Percentiles rank a stretch among this genome's conserved stretches.
These are phyloP conservation scores for Eurytoma adleriae DNA, from an alignment of 2,888 invertebrate species.

Conservation along the genomic window DNA sequence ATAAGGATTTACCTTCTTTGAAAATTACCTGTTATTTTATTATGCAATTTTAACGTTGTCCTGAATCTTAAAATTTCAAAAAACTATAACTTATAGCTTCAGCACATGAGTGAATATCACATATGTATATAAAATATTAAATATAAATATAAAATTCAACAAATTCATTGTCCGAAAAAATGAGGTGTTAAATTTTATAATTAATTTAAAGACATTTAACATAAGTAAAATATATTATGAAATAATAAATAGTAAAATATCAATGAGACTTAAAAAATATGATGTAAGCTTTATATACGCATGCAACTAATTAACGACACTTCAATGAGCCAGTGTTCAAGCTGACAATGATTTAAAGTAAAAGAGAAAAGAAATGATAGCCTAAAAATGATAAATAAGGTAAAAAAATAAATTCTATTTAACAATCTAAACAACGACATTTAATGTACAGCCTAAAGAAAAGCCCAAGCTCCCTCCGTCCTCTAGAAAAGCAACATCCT, in stretches of 20 bases:
- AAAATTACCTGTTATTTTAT: too few species aligned
- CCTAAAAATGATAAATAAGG: background rate
- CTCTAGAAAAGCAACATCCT: too few species aligned
- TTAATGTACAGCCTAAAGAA: background rate
- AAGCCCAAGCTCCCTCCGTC: background rate
- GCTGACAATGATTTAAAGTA: background rate
- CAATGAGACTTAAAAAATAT: conserved; percentile 46
- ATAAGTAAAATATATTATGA: conserved; percentile 19
- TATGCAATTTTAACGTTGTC: too few species aligned
- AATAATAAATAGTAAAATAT: background rate
- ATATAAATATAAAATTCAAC: too few species aligned
- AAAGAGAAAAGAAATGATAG: too few species aligned
- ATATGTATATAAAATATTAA: too few species aligned
- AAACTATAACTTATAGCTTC: too few species aligned
- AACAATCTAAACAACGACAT: too few species aligned
- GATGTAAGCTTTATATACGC: conserved; percentile 12
- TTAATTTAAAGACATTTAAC: conserved; percentile 42
- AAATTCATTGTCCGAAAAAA: background rate
- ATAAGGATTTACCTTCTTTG: too few species aligned
- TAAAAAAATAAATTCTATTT: too few species aligned
- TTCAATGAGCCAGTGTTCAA: conserved; percentile 16
- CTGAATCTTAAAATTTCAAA: too few species aligned
- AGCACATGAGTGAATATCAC: too few species aligned
- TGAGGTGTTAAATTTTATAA: conserved; percentile 12
- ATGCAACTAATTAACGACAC: conserved; percentile 16